Evolutionary conservation across 2,113 vertebrate species (phyloP).

Genomic region (Lagopus leucura): DNA sequence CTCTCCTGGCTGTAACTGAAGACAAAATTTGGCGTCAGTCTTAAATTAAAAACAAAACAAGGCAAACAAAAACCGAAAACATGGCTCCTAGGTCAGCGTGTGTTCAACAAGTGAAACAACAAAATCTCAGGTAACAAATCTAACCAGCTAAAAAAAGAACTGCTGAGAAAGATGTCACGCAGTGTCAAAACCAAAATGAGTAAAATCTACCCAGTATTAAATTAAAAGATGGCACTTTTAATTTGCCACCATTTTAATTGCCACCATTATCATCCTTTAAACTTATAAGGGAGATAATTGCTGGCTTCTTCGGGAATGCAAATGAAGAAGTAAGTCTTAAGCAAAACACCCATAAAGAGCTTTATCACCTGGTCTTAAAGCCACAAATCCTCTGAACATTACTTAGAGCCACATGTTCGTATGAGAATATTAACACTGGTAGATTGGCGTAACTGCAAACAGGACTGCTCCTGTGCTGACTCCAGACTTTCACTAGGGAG

Average conservation of each 20-base stretch:
- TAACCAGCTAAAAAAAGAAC: not conserved
- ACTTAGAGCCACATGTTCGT: accelerated
- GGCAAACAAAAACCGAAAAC: too few relatives aligned
- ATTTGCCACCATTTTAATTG: too few relatives aligned
- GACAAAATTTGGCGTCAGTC: not conserved
- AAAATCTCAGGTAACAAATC: not conserved
- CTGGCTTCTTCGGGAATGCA: not conserved
- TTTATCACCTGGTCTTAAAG: not conserved
- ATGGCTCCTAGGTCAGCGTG: accelerated
- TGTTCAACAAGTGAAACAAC: accelerated
- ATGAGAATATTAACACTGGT: not conserved
- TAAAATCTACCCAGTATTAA: not conserved
- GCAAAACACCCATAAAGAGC: not conserved
- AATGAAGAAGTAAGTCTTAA: not conserved
- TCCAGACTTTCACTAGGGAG: not conserved
- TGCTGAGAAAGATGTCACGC: not conserved
- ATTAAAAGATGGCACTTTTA: not conserved
- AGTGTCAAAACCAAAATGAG: accelerated
- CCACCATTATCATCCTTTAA: not conserved
- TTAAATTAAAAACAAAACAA: not conserved
- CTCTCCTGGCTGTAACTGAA: not conserved
- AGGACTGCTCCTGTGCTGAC: accelerated
- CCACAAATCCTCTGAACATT: not conserved
- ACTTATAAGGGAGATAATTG: not conserved
- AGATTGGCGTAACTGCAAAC: accelerated